phyloP scores from a whole-genome alignment of 2,113 vertebrate genomes.

The Pungitius pungitius region DNA sequence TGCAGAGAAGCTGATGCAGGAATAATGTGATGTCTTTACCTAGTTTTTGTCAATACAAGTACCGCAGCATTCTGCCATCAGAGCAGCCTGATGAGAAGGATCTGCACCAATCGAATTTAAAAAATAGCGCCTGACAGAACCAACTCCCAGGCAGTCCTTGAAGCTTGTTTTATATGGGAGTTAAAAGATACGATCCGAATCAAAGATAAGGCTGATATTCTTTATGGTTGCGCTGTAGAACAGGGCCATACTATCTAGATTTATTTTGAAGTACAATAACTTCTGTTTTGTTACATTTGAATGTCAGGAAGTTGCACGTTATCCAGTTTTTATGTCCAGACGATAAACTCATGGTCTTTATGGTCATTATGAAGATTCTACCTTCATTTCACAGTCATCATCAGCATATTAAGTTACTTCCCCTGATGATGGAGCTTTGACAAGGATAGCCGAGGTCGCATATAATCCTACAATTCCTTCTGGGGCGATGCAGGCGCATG shows the following conservation, averaged over 20 bases:
- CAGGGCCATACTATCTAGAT: background rate
- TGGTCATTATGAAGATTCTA: background rate
- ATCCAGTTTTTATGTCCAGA: too few species aligned
- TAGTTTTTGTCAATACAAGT: too few species aligned
- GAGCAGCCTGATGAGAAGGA: background rate
- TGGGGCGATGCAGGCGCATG: too few species aligned
- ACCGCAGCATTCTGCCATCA: background rate
- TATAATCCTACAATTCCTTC: too few species aligned
- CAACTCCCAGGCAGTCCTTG: background rate
- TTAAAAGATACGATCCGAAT: background rate
- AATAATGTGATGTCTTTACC: background rate
- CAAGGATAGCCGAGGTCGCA: too few species aligned
- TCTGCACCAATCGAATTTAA: background rate
- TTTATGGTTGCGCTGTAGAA: background rate
- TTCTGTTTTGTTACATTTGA: background rate
- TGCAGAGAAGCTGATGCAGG: background rate
- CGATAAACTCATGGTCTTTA: background rate
- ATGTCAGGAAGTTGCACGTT: too few species aligned
- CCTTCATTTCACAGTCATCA: background rate
- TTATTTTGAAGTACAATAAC: background rate
- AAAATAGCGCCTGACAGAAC: background rate
- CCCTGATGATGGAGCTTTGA: background rate
- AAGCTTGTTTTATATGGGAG: background rate
- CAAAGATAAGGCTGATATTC: background rate
- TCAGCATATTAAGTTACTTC: background rate